Evolutionary conservation across 1,140 invertebrate species (phyloP), one percentile per base, ranked within the genome.

Genomic region (Colletes gigas): DNA sequence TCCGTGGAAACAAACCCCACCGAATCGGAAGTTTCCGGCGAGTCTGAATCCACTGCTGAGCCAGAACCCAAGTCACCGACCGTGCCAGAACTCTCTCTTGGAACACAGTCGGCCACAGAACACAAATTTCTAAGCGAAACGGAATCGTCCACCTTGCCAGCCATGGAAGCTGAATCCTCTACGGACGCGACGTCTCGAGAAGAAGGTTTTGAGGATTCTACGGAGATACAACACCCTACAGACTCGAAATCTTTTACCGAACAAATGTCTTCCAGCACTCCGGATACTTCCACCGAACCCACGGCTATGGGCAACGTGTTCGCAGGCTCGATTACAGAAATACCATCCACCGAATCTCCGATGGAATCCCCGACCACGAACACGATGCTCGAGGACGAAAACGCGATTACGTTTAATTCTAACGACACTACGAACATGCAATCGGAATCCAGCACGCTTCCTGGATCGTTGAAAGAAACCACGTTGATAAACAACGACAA

Each of bases 141-240:
- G 47, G 77, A 88, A 85, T 79, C 68, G 41, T 55, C 71, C 54
- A 69, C 85, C 30, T 79, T 81, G 7, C 59, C 77, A 67, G 7
- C 67, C 30, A 63, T 72, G 15, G 70, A 84, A 83, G 86, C 84
- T 17, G 88, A 90, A 68, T 84, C 86, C 52, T 83, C 86, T 66
- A 78, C 89, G 57, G 88, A 92, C 82, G 90, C 91, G n/a, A 89
- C 68, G 81, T 41, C 60, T 15, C 14, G 19, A 19, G 6, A 69
- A 14, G 63, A 71, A 9, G 47, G 6, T 10, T 17, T 50, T 50
- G 72, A 75, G 1, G 41, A 81, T 47, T 54, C 76, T 5, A 78
- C 67, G 4, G 68, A 70, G 17, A 14, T 14, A 0, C 50, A 47
- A n/a, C 19, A 69, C 8, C 52, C 19, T 15, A 77, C 17, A 41